A percentile compares a stretch with the other conserved stretches of the same genome.
phyloP scores from a whole-genome alignment of 2,797 vertebrate species.

The Aeoliscus strigatus region DNA sequence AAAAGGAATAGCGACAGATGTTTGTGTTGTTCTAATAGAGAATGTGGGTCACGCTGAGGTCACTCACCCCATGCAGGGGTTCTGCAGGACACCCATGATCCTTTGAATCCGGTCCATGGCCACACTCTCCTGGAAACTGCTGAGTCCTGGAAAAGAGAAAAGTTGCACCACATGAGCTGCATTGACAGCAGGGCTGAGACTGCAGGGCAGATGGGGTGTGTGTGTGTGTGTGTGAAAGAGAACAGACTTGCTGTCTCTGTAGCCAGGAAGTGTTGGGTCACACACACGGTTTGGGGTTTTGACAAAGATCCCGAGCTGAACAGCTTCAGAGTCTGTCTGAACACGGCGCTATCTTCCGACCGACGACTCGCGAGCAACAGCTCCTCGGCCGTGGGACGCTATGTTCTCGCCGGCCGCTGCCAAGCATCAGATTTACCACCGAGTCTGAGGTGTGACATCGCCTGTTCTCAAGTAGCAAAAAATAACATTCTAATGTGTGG shows the following conservation, averaged over 20 bases:
- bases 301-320: constrained; percentile 52
- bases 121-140: constrained; percentile 82
- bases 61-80: constrained; percentile 78
- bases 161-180: constrained; percentile 44
- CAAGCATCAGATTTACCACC: constrained; percentile 18
- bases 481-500: constrained; percentile 2
- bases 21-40: background rate
- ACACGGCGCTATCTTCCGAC: constrained; percentile 19
- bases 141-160: constrained; percentile 74
- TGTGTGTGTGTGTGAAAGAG: constrained; percentile 40
- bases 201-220: constrained; percentile 65
- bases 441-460: constrained; percentile 12
- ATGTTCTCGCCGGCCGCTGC: constrained; percentile 28
- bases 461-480: constrained; percentile 9
- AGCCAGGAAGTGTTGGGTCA: constrained; percentile 65
- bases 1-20: background rate
- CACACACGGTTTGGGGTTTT: constrained; percentile 37
- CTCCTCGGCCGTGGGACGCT: constrained; percentile 25
- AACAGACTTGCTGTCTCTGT: constrained; percentile 57
- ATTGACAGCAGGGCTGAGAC: constrained; percentile 55
- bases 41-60: constrained; percentile 23
- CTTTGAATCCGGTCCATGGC: constrained; percentile 82
- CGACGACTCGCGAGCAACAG: constrained; percentile 25
- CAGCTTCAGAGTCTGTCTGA: constrained; percentile 39
- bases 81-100: constrained; percentile 82